phyloP scores from a whole-genome alignment of 2,797 vertebrate genomes.

The Cossypha polioptera region DNA sequence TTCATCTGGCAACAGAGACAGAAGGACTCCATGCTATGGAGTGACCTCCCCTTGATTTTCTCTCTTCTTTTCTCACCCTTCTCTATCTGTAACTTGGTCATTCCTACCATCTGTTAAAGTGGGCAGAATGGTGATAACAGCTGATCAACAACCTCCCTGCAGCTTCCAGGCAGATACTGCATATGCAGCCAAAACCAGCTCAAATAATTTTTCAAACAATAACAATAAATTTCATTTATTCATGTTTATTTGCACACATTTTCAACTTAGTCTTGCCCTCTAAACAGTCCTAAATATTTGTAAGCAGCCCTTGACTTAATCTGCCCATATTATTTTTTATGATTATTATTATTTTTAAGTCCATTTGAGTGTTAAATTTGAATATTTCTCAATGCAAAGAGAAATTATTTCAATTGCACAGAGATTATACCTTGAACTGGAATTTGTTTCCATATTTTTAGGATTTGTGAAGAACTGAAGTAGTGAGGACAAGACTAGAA shows the following conservation, averaged over 20 bases:
- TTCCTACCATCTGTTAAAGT: not conserved
- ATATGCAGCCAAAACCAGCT: not conserved
- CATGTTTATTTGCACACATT: not conserved
- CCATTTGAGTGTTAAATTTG: not conserved
- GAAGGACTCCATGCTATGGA: not conserved
- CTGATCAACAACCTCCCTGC: not conserved
- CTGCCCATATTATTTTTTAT: not conserved
- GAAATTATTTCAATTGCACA: not conserved
- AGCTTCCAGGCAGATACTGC: not conserved
- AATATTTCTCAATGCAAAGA: not conserved
- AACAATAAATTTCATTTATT: not conserved
- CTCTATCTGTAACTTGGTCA: not conserved
- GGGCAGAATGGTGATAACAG: not conserved
- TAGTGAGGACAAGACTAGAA: not conserved
- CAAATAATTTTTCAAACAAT: not conserved
- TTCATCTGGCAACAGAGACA: not conserved
- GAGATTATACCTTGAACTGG: not conserved
- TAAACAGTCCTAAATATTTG: not conserved
- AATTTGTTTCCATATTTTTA: not conserved
- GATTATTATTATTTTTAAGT: not conserved
- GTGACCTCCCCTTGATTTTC: not conserved
- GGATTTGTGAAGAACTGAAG: not conserved
- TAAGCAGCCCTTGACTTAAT: not conserved
- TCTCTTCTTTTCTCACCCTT: not conserved
- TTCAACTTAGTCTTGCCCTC: not conserved